Percentiles rank a stretch among this genome's conserved stretches.
Evolutionary conservation across 1,140 invertebrate genomes (phyloP).

Genomic region (Atopsyche davidsoni): DNA sequence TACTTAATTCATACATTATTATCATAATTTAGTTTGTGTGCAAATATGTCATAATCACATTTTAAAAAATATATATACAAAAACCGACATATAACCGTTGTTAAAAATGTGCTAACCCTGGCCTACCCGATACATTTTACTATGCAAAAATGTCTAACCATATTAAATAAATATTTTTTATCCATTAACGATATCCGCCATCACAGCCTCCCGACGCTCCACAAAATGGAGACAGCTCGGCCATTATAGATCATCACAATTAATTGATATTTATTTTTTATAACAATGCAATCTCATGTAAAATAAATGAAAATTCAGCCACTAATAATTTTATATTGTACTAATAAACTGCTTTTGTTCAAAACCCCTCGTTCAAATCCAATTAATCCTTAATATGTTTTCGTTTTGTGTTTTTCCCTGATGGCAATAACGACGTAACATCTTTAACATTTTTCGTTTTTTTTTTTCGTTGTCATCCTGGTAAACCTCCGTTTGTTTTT

Average conservation of each 20-base stretch:
- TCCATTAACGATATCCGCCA: neutral
- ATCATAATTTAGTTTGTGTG: too few species aligned
- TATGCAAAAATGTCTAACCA: neutral
- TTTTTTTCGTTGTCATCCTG: neutral
- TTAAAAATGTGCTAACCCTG: conserved; percentile 7
- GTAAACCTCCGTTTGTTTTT: conserved; percentile 1
- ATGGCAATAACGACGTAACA: neutral
- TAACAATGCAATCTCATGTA: conserved; percentile 27
- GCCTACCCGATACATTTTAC: neutral
- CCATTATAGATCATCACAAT: neutral
- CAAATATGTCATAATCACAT: conserved; percentile 1
- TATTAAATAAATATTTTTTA: conserved; percentile 1
- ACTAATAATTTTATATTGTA: conserved; percentile 24
- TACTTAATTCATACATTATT: too few species aligned
- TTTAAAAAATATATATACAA: neutral
- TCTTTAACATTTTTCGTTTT: conserved; percentile 1
- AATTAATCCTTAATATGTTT: conserved; percentile 18
- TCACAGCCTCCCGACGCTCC: too few species aligned
- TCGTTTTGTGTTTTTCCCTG: conserved; percentile 7
- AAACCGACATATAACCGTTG: conserved; percentile 8
- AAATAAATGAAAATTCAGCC: neutral
- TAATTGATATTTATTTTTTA: conserved; percentile 14
- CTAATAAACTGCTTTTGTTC: conserved; percentile 30
- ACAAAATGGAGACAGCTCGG: too few species aligned
- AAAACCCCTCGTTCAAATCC: conserved; percentile 24